Evolutionary conservation across 2,888 invertebrate genomes (phyloP).

Genomic region (Eulithis prunata): DNA sequence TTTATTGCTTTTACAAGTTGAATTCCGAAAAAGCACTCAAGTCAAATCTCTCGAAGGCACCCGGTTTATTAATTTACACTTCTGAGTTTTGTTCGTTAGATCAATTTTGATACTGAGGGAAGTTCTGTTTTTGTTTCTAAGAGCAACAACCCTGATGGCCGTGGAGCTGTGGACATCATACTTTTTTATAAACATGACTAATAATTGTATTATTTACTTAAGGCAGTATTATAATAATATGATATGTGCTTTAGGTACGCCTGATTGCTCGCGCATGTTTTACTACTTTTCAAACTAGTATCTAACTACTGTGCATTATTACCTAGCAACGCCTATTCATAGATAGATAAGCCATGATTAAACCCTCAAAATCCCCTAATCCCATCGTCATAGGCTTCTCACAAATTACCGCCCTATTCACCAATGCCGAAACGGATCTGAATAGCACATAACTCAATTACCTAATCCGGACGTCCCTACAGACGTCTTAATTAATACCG

Average conservation of each 20-base stretch:
- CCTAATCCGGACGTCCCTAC: conserved; percentile 40
- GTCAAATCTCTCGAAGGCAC: conserved; percentile 7
- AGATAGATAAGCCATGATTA: neutral
- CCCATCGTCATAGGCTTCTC: conserved; percentile 12
- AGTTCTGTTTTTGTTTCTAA: too few species aligned
- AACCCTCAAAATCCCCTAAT: conserved; percentile 4
- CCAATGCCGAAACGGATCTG: conserved; percentile 30
- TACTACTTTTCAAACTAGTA: too few species aligned
- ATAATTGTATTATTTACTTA: too few species aligned
- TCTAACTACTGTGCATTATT: too few species aligned
- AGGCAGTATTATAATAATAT: too few species aligned
- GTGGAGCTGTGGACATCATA: too few species aligned
- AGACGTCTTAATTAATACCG: conserved; percentile 47
- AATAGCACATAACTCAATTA: conserved; percentile 48
- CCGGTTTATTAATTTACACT: conserved; percentile 22
- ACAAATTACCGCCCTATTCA: conserved; percentile 25
- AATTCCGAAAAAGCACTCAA: conserved; percentile 18
- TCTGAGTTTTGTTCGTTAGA: conserved; percentile 5
- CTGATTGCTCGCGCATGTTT: too few species aligned
- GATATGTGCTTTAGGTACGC: too few species aligned
- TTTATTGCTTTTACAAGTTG: conserved; percentile 26
- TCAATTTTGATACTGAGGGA: neutral
- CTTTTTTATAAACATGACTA: too few species aligned
- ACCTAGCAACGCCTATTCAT: too few species aligned
- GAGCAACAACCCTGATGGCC: too few species aligned